phyloP scores from a whole-genome alignment of 2,797 vertebrate genomes.

The Hozukius guyotensis region DNA sequence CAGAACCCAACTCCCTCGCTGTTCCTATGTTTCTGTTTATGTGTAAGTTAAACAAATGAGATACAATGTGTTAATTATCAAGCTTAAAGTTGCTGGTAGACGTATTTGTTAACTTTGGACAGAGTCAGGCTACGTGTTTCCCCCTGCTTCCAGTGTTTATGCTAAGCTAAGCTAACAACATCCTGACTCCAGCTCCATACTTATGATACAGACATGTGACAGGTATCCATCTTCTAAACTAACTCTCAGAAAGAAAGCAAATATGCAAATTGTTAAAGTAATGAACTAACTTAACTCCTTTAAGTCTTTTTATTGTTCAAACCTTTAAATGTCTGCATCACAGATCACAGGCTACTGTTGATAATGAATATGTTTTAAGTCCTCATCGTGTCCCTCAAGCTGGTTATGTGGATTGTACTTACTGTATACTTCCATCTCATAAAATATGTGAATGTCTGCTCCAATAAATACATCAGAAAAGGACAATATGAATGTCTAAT shows the following conservation, averaged over 20 bases:
- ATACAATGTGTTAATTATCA: not conserved
- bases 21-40: not conserved
- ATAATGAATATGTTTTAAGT: not conserved
- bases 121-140: not conserved
- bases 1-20: accelerated
- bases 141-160: not conserved
- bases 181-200: not conserved
- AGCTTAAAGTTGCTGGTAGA: not conserved
- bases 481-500: not conserved
- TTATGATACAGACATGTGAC: not conserved
- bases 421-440: not conserved
- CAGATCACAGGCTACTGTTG: not conserved
- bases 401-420: not conserved
- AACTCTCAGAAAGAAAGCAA: not conserved
- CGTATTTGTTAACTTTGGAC: not conserved
- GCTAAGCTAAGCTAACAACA: not conserved
- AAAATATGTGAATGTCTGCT: not conserved
- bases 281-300: not conserved
- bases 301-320: not conserved
- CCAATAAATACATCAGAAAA: not conserved
- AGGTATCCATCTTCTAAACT: not conserved
- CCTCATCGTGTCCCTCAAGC: not conserved
- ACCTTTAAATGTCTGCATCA: not conserved
- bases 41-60: not conserved
- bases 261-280: not conserved